Evolutionary conservation across 2,888 invertebrate species (phyloP).

Genomic region (Siphonodentalium dalli): DNA sequence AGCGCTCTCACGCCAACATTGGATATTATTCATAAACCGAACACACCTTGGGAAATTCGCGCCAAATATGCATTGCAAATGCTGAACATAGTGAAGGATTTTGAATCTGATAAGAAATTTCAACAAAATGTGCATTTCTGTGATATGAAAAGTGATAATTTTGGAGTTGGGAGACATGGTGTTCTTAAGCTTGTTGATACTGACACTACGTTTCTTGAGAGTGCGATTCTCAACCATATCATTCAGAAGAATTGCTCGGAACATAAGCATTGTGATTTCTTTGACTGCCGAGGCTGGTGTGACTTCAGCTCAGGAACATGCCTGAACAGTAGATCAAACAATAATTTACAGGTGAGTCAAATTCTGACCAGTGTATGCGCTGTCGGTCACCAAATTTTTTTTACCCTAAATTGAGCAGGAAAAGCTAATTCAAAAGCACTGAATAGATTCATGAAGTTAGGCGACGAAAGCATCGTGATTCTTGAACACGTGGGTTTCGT

Average conservation of each 20-base stretch:
- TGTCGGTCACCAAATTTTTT: too few relatives aligned
- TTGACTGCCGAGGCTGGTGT: conserved; percentile 74
- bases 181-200: conserved; percentile 71
- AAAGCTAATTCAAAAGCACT: too few relatives aligned
- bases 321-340: conserved; percentile 70
- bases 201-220: conserved; percentile 72
- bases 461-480: too few relatives aligned
- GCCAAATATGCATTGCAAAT: conserved; percentile 66
- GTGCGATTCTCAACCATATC: conserved; percentile 49
- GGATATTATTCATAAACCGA: too few relatives aligned
- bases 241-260: conserved; percentile 65
- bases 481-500: too few relatives aligned
- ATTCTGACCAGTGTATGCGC: too few relatives aligned
- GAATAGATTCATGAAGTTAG: too few relatives aligned
- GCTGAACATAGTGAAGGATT: conserved; percentile 71
- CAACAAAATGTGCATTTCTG: conserved; percentile 74
- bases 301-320: conserved; percentile 69
- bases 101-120: conserved; percentile 71
- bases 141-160: conserved; percentile 75
- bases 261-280: conserved; percentile 75
- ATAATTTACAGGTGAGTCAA: conserved; percentile 72
- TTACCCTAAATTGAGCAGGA: too few relatives aligned
- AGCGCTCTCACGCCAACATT: conserved; percentile 27
- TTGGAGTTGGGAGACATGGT: conserved; percentile 69
- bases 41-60: conserved; percentile 38